Base-by-base conservation (phyloP, 2,113 vertebrate genomes). In the Leucopsar rothschildi region DNA sequence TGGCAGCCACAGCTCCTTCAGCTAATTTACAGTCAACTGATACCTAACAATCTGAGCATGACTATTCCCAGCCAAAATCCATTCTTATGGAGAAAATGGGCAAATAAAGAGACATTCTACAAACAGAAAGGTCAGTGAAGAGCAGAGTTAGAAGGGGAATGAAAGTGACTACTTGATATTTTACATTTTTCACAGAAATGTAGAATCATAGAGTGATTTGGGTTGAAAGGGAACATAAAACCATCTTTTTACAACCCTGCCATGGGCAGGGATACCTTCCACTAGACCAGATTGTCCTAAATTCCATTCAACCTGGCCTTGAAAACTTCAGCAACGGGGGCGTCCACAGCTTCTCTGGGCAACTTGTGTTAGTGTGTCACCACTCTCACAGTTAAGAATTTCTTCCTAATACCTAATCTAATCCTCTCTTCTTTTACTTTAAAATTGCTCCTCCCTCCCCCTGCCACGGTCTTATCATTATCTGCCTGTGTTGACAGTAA, bases 1-100 rank as follows among this genome's bases (percentile, higher is more conserved):
- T 39, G 71, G 64, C 90, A 90, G 82, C 23, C 85, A 60, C 88
- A 72, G 86, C 37, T 90, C 73, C 90, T 93, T 66, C 75, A 96
- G 53, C 65, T 87, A 53, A 91, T 90, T 91, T 92, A 89, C 83
- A 82, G 53, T 86, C 66, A 39, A 11, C 23, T 91, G 72, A 69
- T 87, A 71, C 64, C 73, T 72, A 76, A 88, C 72, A 45, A 86
- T 86, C 69, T 68, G 49, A 94, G 52, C 50, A 77, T 39, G 77
- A 80, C 68, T 35, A n/a, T 56, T 83, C 8, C 33, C 61, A 86
- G 65, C 23, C 70, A 90, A 64, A 83, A 84, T 49, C 59, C n/a
- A 71, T 11, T 50, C 15, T 19, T 53, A 63, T 1, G 2, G n/a
- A 95, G 35, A 53, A 78, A 76, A 83, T 56, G 35, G 33, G 44